Conservation (phyloP, 2,113 vertebrate genomes). For the Sitta europaea region DNA sequence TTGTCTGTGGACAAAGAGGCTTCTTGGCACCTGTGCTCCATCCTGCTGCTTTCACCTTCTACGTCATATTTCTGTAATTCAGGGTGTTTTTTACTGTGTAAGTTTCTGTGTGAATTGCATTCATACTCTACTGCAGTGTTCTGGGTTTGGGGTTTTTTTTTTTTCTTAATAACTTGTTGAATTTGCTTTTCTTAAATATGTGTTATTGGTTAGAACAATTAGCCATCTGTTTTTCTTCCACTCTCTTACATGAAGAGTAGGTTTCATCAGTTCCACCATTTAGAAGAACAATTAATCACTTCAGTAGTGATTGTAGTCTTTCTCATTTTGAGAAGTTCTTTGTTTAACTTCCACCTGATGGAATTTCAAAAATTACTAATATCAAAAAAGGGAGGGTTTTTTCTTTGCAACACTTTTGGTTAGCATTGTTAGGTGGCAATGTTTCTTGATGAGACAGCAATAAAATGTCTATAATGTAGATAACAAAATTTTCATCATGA, state of each 20-base stretch:
- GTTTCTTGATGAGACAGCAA: neutral
- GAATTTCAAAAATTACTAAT: neutral
- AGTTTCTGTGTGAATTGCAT: neutral
- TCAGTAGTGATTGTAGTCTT: neutral
- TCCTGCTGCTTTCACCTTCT: neutral
- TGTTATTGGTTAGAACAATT: neutral
- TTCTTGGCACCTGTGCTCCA: rapidly evolving
- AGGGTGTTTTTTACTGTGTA: neutral
- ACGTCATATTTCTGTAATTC: neutral
- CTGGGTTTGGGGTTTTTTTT: rapidly evolving
- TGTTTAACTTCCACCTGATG: neutral
- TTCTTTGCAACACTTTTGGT: neutral
- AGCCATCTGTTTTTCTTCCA: neutral
- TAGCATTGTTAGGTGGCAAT: neutral
- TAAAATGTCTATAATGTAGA: neutral
- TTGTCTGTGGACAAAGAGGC: neutral
- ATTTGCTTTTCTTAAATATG: neutral
- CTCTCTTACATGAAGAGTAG: neutral
- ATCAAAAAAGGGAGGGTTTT: neutral
- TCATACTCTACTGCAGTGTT: neutral
- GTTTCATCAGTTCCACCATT: neutral
- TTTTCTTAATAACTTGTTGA: neutral
- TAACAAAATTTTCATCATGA: neutral
- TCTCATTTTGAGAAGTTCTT: neutral
- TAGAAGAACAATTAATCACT: neutral